A percentile compares a stretch with the other conserved stretches of the same genome.
These are phyloP conservation scores for Coleophora deauratella DNA, from an alignment of 2,888 invertebrate genomes.

Conservation along the genomic window DNA sequence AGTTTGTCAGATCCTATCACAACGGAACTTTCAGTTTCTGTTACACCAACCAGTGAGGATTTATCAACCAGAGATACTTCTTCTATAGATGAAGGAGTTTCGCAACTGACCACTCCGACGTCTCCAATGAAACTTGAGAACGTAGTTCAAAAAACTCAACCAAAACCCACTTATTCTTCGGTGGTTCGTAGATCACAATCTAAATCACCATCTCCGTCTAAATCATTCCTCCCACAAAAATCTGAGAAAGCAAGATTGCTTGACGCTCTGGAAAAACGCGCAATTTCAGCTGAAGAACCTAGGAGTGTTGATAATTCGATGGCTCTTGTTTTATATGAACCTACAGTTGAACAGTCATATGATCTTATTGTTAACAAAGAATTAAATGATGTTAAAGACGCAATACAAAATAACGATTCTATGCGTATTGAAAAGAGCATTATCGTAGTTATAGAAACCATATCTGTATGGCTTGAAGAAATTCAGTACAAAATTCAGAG, in stretches of 20 bases:
- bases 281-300: slow-evolving; percentile 38
- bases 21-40: slow-evolving; percentile 59
- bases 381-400: slow-evolving; percentile 71
- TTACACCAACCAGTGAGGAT: slow-evolving; percentile 62
- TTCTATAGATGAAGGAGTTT: slow-evolving; percentile 66
- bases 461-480: slow-evolving; percentile 89
- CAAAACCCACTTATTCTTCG: slow-evolving; percentile 60
- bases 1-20: slow-evolving; percentile 67
- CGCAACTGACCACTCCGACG: slow-evolving; percentile 46
- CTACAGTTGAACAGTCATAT: slow-evolving; percentile 58
- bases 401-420: slow-evolving; percentile 74
- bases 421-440: slow-evolving; percentile 79
- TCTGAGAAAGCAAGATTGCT: slow-evolving; percentile 49
- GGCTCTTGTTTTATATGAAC: slow-evolving; percentile 50
- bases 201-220: slow-evolving; percentile 64
- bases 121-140: slow-evolving; percentile 25
- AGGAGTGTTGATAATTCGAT: slow-evolving; percentile 42
- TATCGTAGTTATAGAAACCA: slow-evolving; percentile 84
- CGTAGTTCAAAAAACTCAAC: slow-evolving; percentile 17
- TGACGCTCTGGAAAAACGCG: slow-evolving; percentile 54
- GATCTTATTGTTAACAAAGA: slow-evolving; percentile 74
- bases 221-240: slow-evolving; percentile 37
- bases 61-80: slow-evolving; percentile 49
- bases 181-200: slow-evolving; percentile 66
- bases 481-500: slow-evolving; percentile 84